Evolutionary conservation across 2,888 invertebrate species (phyloP), one percentile per base, ranked within the genome.

Genomic region (Allygus modestus): DNA sequence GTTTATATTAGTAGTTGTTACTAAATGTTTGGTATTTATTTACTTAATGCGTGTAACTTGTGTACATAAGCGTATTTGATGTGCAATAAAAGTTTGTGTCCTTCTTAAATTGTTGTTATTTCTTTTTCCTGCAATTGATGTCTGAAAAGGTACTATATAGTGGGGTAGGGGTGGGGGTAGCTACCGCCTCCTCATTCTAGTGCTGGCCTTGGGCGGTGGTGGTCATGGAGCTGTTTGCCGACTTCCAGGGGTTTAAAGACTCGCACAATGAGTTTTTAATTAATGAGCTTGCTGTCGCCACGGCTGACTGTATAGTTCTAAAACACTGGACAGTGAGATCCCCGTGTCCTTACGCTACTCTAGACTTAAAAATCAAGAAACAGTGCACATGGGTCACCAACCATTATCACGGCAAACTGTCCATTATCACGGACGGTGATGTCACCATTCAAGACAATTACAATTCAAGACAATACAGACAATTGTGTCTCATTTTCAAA

Each of bases 321-420:
- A 31, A 71, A 71, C 71, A 71, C n/a, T 71, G 61, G 61, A 61
- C 31, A 9, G 75, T 75, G 12, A 43, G 23, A 41, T 43, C 41
- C 5, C 75, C 75, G 12, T 41, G 26, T 75, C 26, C 37, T 17
- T 75, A 37, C 23, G 15, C 26, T 1, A 41, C 7, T n/a, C 41
- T 41, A 23, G 37, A 37, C 20, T 37, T 17, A 7, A 41, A 43
- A 20, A 33, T 11, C 12, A 79, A 51, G 26, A 20, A 23, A 28
- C 51, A 79, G 79, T 79, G 79, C 4, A 17, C 15, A 2, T 75
- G 43, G 75, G 26, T 23, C 20, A 75, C 75, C 9, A 7, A 37
- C 4, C 9, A 79, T 31, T 28, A 79, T 54, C 51, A 79, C 26
- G 46, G 46, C 7, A 20, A n/a, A n/a, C n/a, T n/a, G n/a, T 79